Evolutionary conservation across 1,140 invertebrate genomes (phyloP), one percentile per base, ranked within the genome.

Genomic region (Drosophila novamexicana): DNA sequence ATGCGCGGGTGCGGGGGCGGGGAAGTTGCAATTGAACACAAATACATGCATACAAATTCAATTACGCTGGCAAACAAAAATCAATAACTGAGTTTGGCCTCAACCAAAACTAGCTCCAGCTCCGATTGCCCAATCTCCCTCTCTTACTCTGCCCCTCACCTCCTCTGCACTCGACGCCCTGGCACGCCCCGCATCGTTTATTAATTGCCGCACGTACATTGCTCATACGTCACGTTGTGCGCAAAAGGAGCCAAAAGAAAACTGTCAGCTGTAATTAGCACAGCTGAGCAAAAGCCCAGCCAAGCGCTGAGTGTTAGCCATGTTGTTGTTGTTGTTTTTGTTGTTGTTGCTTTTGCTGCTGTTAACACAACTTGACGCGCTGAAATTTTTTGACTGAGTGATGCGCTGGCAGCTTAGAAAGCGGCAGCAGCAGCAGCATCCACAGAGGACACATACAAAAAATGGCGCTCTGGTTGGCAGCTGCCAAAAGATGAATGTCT

Each of bases 221-320:
- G 73, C 84, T 89, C 84, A 88, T 88, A 88, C 83, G 83, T 88
- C 77, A 88, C 84, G 76, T 88, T 64, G 79, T 58, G 65, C 77
- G 49, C 65, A 34, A 79, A 64, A 42, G 22, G 37, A 79, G 57
- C 22, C 53, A 65, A 67, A 75, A 79, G 79, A 76, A 86, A 74
- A 84, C 84, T 89, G 84, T 88, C 84, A 88, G 80, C 81, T 78
- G 84, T 88, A 88, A 88, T 88, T 88, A 88, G 84, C 84, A 89
- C 84, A 89, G 74, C 77, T 79, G 79, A 79, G 73, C 58, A 53
- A 78, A 75, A 78, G 47, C 53, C 45, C 44, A 64, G 62, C 52
- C 40, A 72, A 37, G 70, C 12, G 65, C 65, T 57, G 65, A 63
- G 67, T 79, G 49, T 74, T 75, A 45, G 49, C 49, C 63, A 39